Evolutionary conservation across 1,140 invertebrate species (phyloP), one percentile per base, ranked within the genome.

Genomic region (Lasaia peninsularis): DNA sequence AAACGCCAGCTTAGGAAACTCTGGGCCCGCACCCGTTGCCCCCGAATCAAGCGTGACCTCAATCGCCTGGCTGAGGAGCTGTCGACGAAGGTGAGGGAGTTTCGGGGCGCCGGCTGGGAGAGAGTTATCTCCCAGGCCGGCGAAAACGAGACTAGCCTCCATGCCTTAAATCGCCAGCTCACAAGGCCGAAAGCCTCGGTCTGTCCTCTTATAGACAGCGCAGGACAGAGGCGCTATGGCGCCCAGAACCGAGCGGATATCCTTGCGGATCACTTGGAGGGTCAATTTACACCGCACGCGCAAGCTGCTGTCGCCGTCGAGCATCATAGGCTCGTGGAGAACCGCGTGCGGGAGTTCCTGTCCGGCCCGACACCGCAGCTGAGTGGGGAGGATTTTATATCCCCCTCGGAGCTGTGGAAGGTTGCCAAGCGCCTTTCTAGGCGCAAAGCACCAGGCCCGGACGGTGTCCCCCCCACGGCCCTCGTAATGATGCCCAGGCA

Each of bases 351-450:
- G 7, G 10, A 53, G 9, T 53, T 53, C 52, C 32, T 35, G 2
- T 16, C 32, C 12, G 16, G 14, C 32, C 14, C 32, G 6, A 2
- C 16, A 2, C 33, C 33, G 1, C 32, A n/a, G 31, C 52, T 53
- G 28, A n/a, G 52, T n/a, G 52, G 52, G 9, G 48, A 37, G 9
- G 35, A 24, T 2, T 59, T 53, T 16, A 48, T 59, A 12, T 48
- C 51, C 20, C 57, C 57, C 21, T 24, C 31, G 0, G 58, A 60
- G 37, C 31, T 44, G 7, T 1, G 51, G 31, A 33, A 34, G 31
- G 51, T 12, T 7, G 52, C 49, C 4, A 6, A 24, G 2, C 51
- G 21, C 2, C 58, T 59, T 5, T 18, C 51, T 0, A 59, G 34
- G 52, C 50, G 57, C 14, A 28, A 35, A 21, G 32, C 33, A 9